These are phyloP conservation scores for Pongo pygmaeus DNA, from an alignment of 2,113 vertebrate genomes.

Conservation along the genomic window DNA sequence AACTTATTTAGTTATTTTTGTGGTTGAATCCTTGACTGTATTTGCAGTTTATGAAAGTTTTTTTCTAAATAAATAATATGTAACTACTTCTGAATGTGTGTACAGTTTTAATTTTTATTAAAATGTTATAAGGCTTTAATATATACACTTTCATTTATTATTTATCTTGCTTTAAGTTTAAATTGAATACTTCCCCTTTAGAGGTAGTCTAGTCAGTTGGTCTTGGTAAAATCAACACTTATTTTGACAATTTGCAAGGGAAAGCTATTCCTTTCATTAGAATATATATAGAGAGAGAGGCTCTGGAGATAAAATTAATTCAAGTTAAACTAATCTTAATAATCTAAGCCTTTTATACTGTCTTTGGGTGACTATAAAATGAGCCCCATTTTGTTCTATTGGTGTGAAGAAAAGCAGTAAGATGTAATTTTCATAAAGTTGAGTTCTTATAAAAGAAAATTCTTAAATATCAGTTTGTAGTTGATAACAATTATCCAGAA, in stretches of 20 bases:
- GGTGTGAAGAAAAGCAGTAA: background rate
- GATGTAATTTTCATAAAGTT: background rate
- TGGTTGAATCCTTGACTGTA: background rate
- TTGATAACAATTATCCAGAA: background rate
- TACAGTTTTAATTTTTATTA: constrained; percentile 19
- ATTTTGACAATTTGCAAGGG: background rate
- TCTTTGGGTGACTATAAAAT: background rate
- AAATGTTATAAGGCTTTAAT: background rate
- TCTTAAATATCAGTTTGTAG: background rate
- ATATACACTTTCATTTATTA: background rate
- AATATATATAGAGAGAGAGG: background rate
- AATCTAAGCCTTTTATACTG: background rate
- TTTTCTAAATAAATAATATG: background rate
- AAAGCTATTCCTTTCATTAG: background rate
- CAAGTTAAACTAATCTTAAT: background rate
- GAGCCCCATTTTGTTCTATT: background rate
- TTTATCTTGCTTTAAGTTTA: background rate
- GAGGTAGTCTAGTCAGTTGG: background rate
- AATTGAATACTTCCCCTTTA: background rate
- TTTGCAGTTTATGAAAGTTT: background rate
- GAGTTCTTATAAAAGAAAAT: background rate
- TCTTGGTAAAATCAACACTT: background rate
- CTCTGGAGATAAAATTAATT: background rate
- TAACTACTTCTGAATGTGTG: background rate
- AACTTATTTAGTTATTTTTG: constrained; percentile 1